A percentile compares a stretch with the other conserved stretches of the same genome.
Conservation (phyloP, 2,113 vertebrate genomes). For the Coracopsis vasa region DNA sequence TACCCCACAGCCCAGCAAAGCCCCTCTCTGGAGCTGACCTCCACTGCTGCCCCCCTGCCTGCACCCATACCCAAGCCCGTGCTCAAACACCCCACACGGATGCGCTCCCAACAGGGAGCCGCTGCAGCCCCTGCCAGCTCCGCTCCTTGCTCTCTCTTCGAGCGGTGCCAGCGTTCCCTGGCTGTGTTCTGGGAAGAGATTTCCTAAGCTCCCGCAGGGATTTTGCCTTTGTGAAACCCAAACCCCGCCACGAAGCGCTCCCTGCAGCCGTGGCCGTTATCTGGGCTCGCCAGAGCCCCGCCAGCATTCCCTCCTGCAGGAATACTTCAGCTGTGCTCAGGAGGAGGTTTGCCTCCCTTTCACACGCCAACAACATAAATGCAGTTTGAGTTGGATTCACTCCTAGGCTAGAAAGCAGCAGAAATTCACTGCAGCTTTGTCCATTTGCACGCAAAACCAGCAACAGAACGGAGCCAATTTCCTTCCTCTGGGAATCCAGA, state of each 20-base stretch:
- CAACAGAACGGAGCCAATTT: fast-evolving
- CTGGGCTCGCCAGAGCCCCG: not conserved
- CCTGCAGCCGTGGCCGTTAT: not conserved
- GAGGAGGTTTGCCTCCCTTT: not conserved
- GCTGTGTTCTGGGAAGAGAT: conserved; percentile 15
- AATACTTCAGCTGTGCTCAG: fast-evolving
- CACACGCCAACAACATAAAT: fast-evolving
- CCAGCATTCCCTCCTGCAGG: not conserved
- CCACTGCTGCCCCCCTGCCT: fast-evolving
- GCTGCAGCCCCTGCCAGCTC: not conserved
- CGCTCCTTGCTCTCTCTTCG: not conserved
- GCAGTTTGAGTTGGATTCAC: not conserved
- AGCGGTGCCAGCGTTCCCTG: not conserved
- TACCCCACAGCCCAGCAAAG: not conserved
- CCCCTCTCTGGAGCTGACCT: not conserved
- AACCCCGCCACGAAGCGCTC: not conserved
- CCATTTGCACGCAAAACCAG: not conserved
- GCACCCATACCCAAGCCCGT: not conserved
- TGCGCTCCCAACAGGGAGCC: not conserved
- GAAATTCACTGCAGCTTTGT: fast-evolving
- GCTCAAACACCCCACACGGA: not conserved
- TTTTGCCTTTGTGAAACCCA: not conserved
- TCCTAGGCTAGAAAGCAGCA: fast-evolving
- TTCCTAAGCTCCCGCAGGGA: not conserved
- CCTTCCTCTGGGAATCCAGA: not conserved